Conservation (phyloP, 2,888 invertebrate species). For the Drosophila pegasa region DNA sequence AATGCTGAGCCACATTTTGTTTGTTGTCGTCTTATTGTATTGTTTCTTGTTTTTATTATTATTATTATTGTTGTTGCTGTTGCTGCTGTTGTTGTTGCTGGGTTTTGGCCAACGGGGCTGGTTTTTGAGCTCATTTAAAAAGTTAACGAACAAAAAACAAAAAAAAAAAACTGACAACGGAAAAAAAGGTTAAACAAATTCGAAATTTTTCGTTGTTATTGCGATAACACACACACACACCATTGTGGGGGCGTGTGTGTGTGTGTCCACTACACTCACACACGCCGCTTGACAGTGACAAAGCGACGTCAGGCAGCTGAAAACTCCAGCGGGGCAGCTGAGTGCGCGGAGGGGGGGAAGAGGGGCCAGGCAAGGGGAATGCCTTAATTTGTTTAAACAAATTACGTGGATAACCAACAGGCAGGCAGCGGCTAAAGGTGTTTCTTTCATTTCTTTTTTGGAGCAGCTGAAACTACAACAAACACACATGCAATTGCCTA, state of each 20-base stretch:
- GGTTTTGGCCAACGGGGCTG: constrained; percentile 61
- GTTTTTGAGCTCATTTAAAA: constrained; percentile 63
- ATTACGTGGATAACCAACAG: constrained; percentile 68
- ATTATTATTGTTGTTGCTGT: constrained; percentile 27
- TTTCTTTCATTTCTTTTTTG: constrained; percentile 27
- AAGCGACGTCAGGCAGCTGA: constrained; percentile 73
- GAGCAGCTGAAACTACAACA: constrained; percentile 61
- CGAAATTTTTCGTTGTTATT: constrained; percentile 53
- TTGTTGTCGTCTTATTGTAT: constrained; percentile 47
- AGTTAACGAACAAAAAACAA: constrained; percentile 42
- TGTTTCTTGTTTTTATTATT: constrained; percentile 43
- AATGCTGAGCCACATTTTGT: constrained; percentile 76
- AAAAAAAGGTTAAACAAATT: constrained; percentile 79
- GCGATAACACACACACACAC: constrained; percentile 55
- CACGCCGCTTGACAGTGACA: constrained; percentile 65
- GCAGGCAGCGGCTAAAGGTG: constrained; percentile 35
- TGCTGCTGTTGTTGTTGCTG: constrained; percentile 29
- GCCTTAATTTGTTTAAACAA: constrained; percentile 80
- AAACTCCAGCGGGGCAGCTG: constrained; percentile 18
- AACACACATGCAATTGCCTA: constrained; percentile 45
- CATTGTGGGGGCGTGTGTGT: constrained; percentile 24
- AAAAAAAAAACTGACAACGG: constrained; percentile 26
- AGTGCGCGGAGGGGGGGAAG: too few species aligned
- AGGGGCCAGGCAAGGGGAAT: constrained; percentile 28
- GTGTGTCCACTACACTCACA: constrained; percentile 30